Base-by-base conservation (phyloP, 2,888 invertebrate species). In the Ophioninae sp. region DNA sequence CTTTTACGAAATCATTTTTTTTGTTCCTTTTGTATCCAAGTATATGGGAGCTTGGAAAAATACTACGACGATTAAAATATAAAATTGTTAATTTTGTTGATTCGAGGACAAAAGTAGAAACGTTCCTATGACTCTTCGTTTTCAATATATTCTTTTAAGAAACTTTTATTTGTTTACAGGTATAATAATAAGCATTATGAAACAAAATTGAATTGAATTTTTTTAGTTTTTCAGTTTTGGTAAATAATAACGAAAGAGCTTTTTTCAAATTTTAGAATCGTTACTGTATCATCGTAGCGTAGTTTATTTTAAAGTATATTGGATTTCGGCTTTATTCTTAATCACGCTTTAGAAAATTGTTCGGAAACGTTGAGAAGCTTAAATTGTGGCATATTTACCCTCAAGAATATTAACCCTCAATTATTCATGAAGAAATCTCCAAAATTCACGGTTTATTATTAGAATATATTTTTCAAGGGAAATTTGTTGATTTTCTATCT, bases 21-120 rank as follows among this genome's bases (percentile, higher is more conserved):
- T 71, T 82, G 51, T 44, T 64, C 3, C 20, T 59, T 67, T 77
- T 65, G 69, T 71, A 59, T 58, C 68, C 13, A 67, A 23, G 17
- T 61, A 13, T 51, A 10, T 51, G 51, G 51, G 51, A 51, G 51
- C 13, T 9, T 5, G 5, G 13, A 17, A 3, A 17, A 10, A 51
- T 2, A 13, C 51, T 17, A 10, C 17, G 51, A 51, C 51, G 51
- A 51, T 17, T 5, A 13, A 17, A 17, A 51, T 51, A 17, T 1
- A 6, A 51, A 13, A 41, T 41, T 6, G 51, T 51, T 51, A 17
- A 6, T 13, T 51, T 0, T 51, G 6, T 51, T 51, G 6, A 2
- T 51, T 0, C 6, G 17, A 51, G 13, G 17, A 10, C 13, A 17
- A 17, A 3, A 13, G 5, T 51, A 17, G 10, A 10, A 51, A 17